phyloP scores from a whole-genome alignment of 2,113 vertebrate genomes.

The Crotalus horridus region DNA sequence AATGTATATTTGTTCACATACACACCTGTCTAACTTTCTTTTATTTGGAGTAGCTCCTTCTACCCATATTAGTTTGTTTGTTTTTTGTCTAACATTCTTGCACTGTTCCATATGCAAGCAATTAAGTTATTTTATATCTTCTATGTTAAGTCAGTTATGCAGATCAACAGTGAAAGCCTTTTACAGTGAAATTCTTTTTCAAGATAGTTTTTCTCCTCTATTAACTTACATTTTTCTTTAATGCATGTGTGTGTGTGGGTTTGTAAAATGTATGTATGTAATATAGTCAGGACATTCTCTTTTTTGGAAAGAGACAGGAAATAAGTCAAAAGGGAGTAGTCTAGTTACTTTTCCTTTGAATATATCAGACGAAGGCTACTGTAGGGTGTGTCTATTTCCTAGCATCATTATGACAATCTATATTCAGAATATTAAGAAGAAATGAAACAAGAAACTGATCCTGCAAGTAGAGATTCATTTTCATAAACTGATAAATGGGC shows the following conservation, averaged over 20 bases:
- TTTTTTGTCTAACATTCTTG: neutral
- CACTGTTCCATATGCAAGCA: neutral
- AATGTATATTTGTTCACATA: neutral
- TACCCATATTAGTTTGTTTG: neutral
- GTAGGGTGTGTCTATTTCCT: fast-evolving
- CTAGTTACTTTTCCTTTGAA: neutral
- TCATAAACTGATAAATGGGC: conserved; percentile 9
- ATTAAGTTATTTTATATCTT: neutral
- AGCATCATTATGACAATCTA: neutral
- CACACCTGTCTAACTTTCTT: neutral
- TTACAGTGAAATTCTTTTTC: conserved; percentile 43
- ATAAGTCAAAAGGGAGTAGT: conserved; percentile 35
- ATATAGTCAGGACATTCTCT: conserved; percentile 37
- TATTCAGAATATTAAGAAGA: neutral
- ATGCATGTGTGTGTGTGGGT: neutral
- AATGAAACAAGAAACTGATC: neutral
- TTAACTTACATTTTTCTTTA: conserved; percentile 54
- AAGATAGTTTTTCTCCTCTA: conserved; percentile 51
- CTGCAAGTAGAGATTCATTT: neutral
- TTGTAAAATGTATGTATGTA: conserved; percentile 32
- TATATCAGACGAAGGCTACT: conserved; percentile 5
- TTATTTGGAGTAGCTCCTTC: neutral
- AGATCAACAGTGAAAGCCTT: conserved; percentile 39
- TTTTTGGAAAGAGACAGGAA: conserved; percentile 35
- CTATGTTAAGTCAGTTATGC: conserved; percentile 1